These are phyloP conservation scores for Terrapene triunguis DNA, from an alignment of 2,113 vertebrate species.

Conservation along the genomic window DNA sequence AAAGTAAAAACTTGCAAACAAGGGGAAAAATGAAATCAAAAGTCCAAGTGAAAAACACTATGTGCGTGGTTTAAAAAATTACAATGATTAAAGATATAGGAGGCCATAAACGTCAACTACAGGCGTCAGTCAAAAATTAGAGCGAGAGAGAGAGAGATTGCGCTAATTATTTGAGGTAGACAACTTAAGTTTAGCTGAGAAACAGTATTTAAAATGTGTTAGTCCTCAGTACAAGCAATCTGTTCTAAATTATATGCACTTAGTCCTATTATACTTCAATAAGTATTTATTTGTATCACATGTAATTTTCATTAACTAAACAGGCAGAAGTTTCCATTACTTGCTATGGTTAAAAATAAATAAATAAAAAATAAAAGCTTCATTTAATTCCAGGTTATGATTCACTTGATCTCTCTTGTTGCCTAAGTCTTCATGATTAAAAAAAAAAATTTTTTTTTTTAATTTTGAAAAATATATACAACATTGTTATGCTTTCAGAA, in stretches of 20 bases:
- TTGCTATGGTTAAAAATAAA: constrained; percentile 8
- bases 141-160: background rate
- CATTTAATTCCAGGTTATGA: constrained; percentile 1
- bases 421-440: background rate
- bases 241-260: constrained; percentile 1
- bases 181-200: background rate
- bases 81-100: background rate
- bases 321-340: constrained; percentile 28
- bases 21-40: background rate
- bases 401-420: constrained; percentile 52
- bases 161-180: background rate
- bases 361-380: too few relatives aligned
- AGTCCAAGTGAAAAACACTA: accelerated
- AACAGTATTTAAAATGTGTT: background rate
- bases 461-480: constrained; percentile 12
- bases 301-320: constrained; percentile 38
- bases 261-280: constrained; percentile 20
- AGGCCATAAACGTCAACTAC: background rate
- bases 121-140: background rate
- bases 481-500: constrained; percentile 24
- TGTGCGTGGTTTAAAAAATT: background rate
- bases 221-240: accelerated
- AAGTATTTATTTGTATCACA: constrained; percentile 38
- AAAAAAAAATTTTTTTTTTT: background rate
- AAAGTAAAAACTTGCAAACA: background rate